Evolutionary conservation across 2,888 invertebrate species (phyloP).

Genomic region (Drosophila falleni): DNA sequence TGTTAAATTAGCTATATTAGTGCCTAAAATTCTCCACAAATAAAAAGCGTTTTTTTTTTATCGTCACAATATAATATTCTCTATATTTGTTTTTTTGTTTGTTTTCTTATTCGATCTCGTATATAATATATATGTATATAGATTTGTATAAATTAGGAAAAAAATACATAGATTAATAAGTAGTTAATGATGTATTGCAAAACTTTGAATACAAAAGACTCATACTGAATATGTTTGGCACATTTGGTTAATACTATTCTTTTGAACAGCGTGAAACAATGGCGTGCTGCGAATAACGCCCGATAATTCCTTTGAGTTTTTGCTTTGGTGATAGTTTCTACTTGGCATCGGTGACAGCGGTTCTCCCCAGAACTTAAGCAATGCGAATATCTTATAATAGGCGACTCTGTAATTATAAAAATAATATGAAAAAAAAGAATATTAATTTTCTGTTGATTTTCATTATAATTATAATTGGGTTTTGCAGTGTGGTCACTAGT

Average conservation of each 20-base stretch:
- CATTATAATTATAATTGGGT: no score
- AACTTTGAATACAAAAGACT: constrained; percentile 64
- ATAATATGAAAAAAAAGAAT: no score
- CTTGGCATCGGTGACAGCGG: constrained; percentile 84
- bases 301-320: constrained; percentile 84
- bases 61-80: constrained; percentile 31
- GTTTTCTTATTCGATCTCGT: constrained; percentile 37
- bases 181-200: constrained; percentile 62
- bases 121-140: constrained; percentile 19
- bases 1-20: no score
- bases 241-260: constrained; percentile 82
- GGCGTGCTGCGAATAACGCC: constrained; percentile 83
- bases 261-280: constrained; percentile 81
- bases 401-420: constrained; percentile 70
- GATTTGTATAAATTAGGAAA: constrained; percentile 54
- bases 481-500: no score
- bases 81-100: constrained; percentile 37
- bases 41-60: constrained; percentile 6
- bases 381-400: constrained; percentile 83
- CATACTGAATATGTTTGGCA: constrained; percentile 84
- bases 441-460: no score
- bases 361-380: constrained; percentile 85
- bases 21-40: neutral
- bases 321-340: constrained; percentile 84
- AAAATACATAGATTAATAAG: constrained; percentile 51